Conservation (phyloP, 2,888 invertebrate genomes). For the Archips xylosteana region DNA sequence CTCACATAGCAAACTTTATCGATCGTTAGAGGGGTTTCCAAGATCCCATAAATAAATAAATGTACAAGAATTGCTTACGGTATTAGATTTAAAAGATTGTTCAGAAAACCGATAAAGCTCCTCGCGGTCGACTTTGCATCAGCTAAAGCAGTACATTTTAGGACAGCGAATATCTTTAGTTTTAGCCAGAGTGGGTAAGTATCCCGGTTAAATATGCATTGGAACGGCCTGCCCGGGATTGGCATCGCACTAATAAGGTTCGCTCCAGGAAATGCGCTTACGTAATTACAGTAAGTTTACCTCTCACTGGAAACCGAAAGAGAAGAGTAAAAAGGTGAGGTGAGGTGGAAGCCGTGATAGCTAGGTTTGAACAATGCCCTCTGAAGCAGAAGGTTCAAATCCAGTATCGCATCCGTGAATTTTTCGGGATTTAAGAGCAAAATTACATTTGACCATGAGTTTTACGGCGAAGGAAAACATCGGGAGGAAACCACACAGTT, state of each 20-base stretch:
- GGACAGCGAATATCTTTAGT: background rate
- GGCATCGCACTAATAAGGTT: slow-evolving; percentile 63
- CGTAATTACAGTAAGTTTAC: slow-evolving; percentile 64
- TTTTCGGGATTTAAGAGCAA: no score
- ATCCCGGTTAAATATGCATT: slow-evolving; percentile 70
- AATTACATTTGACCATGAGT: no score
- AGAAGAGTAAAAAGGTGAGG: background rate
- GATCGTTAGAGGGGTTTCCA: background rate
- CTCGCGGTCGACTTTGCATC: background rate
- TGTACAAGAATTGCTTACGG: no score
- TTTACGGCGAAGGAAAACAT: no score
- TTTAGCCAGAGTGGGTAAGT: slow-evolving; percentile 28
- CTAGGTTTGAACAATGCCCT: no score
- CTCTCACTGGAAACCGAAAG: slow-evolving; percentile 17
- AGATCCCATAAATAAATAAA: background rate
- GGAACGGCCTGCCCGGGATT: slow-evolving; percentile 63
- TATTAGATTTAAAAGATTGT: background rate
- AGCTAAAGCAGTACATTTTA: background rate
- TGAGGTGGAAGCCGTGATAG: no score
- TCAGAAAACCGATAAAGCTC: background rate
- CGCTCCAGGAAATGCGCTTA: slow-evolving; percentile 61
- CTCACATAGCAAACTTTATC: no score
- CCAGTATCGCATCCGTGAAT: no score
- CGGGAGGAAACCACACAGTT: no score
- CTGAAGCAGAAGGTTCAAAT: no score